Conservation (phyloP, 2,797 vertebrate species). For the Chelmon rostratus region DNA sequence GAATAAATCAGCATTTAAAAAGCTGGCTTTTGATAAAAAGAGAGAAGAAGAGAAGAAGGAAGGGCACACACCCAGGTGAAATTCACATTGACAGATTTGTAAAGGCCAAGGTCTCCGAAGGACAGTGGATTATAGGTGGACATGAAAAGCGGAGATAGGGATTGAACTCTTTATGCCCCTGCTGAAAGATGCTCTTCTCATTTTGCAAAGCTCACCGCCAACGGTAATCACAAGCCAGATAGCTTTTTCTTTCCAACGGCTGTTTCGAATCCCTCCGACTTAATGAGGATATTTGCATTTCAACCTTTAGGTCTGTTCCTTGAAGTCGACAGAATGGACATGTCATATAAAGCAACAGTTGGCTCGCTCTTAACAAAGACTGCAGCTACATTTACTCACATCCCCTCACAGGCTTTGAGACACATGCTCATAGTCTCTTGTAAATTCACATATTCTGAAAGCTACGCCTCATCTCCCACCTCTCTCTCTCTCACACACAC, state of each 20-base stretch:
- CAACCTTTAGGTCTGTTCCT: constrained; percentile 64
- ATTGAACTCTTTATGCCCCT: constrained; percentile 65
- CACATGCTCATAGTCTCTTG: constrained; percentile 35
- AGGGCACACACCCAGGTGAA: constrained; percentile 45
- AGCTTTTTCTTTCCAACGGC: constrained; percentile 56
- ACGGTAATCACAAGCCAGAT: constrained; percentile 68
- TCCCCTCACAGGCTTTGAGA: constrained; percentile 32
- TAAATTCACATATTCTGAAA: constrained; percentile 55
- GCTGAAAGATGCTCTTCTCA: constrained; percentile 67
- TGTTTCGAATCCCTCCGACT: constrained; percentile 63
- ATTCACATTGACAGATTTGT: constrained; percentile 54
- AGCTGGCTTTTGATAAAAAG: constrained; percentile 44
- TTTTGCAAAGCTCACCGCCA: constrained; percentile 64
- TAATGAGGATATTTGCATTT: constrained; percentile 80
- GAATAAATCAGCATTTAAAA: constrained; percentile 67
- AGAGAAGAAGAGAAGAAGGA: constrained; percentile 31
- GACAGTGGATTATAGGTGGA: constrained; percentile 70
- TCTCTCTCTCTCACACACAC: constrained; percentile 35
- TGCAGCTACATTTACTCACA: constrained; percentile 29
- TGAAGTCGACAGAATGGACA: constrained; percentile 57
- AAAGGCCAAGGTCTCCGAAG: constrained; percentile 76
- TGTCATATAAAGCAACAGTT: constrained; percentile 56
- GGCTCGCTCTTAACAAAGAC: constrained; percentile 42
- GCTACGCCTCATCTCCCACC: constrained; percentile 40
- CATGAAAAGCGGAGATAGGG: constrained; percentile 68